Percentiles rank a stretch among this genome's conserved stretches.
These are phyloP conservation scores for Cartodere bifasciata DNA, from an alignment of 2,888 invertebrate species.

Conservation along the genomic window DNA sequence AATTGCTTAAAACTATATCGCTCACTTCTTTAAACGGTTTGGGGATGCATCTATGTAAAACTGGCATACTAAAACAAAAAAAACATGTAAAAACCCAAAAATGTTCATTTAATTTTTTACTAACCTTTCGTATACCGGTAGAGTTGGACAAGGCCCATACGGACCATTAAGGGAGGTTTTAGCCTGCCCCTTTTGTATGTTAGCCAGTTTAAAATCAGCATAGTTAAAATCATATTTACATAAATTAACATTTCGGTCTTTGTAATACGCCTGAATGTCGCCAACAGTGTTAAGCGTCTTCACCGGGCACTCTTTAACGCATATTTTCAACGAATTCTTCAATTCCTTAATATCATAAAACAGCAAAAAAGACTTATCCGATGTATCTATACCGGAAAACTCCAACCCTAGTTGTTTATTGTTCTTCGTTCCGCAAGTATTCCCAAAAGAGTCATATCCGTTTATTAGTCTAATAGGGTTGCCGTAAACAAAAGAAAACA, in stretches of 20 bases:
- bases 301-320: slow-evolving; percentile 79
- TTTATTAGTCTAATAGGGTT: slow-evolving; percentile 76
- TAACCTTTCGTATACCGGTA: slow-evolving; percentile 65
- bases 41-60: slow-evolving; percentile 83
- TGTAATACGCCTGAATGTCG: slow-evolving; percentile 62
- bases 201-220: slow-evolving; percentile 43
- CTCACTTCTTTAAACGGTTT: slow-evolving; percentile 53
- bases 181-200: slow-evolving; percentile 19
- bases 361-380: slow-evolving; percentile 65
- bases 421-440: slow-evolving; percentile 75
- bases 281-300: slow-evolving; percentile 45
- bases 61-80: slow-evolving; percentile 44
- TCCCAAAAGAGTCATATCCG: slow-evolving; percentile 90
- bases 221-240: slow-evolving; percentile 66
- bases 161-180: slow-evolving; percentile 32
- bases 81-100: neutral
- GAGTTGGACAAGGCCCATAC: slow-evolving; percentile 63
- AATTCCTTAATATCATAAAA: slow-evolving; percentile 72
- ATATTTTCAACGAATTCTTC: slow-evolving; percentile 68
- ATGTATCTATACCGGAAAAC: slow-evolving; percentile 68
- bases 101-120: neutral
- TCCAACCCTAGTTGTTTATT: slow-evolving; percentile 65
- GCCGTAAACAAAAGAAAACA: slow-evolving; percentile 79
- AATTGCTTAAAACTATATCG: slow-evolving; percentile 49
- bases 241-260: slow-evolving; percentile 57